Conservation (phyloP, 2,888 invertebrate genomes). For the Tortrix viridana region DNA sequence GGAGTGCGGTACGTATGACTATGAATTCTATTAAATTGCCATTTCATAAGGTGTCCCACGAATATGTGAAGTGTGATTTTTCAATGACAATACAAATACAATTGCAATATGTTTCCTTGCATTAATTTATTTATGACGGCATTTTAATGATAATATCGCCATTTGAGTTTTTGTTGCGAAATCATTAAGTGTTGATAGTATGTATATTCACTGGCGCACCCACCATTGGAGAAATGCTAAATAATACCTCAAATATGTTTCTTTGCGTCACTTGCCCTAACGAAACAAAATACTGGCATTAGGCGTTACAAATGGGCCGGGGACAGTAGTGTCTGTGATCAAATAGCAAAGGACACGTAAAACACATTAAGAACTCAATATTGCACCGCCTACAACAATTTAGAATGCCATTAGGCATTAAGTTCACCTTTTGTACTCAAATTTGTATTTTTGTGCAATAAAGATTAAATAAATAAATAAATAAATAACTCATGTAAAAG, state of each 20-base stretch:
- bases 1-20: conserved; percentile 6
- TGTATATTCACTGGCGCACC: conserved; percentile 42
- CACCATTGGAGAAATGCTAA: conserved; percentile 48
- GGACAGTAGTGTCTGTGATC: conserved; percentile 18
- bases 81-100: conserved; percentile 4
- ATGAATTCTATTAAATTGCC: not conserved
- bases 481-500: conserved; percentile 21
- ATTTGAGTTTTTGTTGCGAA: conserved; percentile 41
- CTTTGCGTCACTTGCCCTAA: conserved; percentile 51
- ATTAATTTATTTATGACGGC: conserved; percentile 11
- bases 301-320: conserved; percentile 43
- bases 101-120: not conserved
- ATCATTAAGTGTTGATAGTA: conserved; percentile 45
- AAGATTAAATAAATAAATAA: no score
- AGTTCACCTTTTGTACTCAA: no score
- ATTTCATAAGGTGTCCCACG: not conserved
- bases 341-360: conserved; percentile 25
- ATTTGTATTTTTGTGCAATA: no score
- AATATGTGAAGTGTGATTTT: not conserved
- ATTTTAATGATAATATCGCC: not conserved
- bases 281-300: conserved; percentile 41
- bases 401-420: no score
- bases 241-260: conserved; percentile 43
- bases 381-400: no score
- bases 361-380: conserved; percentile 23